Evolutionary conservation across 92 coral and sea anemone genomes (phyloP).

Genomic region (Epizoanthus fatuus): DNA sequence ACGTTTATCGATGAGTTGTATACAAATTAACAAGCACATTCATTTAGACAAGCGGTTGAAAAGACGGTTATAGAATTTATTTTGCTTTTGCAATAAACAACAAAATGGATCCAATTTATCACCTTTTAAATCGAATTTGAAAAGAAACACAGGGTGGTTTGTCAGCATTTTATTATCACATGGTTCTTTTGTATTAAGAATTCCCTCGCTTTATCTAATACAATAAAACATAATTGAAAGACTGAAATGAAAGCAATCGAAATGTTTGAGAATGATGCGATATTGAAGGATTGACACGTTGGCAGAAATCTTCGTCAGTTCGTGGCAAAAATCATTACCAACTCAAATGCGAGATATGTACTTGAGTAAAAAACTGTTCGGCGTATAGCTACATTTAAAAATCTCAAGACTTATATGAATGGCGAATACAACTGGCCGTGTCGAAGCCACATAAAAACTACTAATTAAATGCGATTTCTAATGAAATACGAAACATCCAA

Average conservation of each 20-base stretch:
- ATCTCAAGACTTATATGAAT: too few species aligned
- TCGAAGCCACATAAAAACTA: too few species aligned
- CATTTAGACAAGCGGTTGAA: slow-evolving; percentile 2
- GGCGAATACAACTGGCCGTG: too few species aligned
- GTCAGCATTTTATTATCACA: slow-evolving; percentile 35
- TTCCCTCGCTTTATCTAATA: slow-evolving; percentile 19
- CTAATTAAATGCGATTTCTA: too few species aligned
- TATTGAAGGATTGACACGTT: not conserved
- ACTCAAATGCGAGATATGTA: too few species aligned
- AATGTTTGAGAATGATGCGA: not conserved
- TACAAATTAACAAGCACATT: slow-evolving; percentile 14
- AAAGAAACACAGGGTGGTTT: slow-evolving; percentile 32
- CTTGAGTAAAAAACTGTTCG: too few species aligned
- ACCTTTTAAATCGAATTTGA: slow-evolving; percentile 34
- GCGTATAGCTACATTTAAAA: too few species aligned
- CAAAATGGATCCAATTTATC: slow-evolving; percentile 3
- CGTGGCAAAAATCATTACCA: too few species aligned
- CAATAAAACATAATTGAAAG: slow-evolving; percentile 41
- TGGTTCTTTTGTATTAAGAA: slow-evolving; percentile 17
- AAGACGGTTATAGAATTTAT: not conserved
- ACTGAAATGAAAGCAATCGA: slow-evolving; percentile 18
- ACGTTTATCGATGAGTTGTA: not conserved
- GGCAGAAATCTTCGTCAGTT: too few species aligned
- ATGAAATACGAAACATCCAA: too few species aligned
- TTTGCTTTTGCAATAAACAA: not conserved